These are phyloP conservation scores for Leptinotarsa haldemani DNA, from an alignment of 2,888 invertebrate genomes.

Conservation along the genomic window DNA sequence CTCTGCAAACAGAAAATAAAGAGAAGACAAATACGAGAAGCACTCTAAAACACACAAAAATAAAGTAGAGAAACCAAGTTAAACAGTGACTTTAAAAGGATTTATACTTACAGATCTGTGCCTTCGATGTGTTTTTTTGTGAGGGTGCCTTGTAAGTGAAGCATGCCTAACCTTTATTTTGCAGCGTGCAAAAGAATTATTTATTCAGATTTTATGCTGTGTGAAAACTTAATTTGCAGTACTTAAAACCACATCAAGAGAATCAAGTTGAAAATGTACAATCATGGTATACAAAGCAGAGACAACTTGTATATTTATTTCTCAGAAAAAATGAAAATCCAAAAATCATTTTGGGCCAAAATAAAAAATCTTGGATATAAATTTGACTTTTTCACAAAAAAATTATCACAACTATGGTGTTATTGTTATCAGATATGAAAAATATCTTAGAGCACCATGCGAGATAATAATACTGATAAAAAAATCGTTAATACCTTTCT, in stretches of 20 bases:
- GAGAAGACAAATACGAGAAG: background rate
- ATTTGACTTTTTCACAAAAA: background rate
- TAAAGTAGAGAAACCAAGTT: constrained; percentile 13
- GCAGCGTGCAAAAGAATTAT: constrained; percentile 45
- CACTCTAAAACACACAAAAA: constrained; percentile 5
- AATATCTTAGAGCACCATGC: background rate
- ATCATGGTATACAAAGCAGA: background rate
- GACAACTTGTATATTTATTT: background rate
- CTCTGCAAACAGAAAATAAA: constrained; percentile 15
- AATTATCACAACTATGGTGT: constrained; percentile 2
- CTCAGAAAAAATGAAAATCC: background rate
- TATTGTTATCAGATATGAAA: background rate
- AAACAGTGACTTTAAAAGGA: background rate
- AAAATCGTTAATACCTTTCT: background rate
- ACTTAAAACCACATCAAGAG: no score
- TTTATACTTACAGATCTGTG: constrained; percentile 75
- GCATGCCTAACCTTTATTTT: constrained; percentile 75
- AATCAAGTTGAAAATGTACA: background rate
- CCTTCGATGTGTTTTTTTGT: constrained; percentile 75
- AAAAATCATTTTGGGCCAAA: no score
- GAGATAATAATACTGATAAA: no score
- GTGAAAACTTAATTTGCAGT: background rate
- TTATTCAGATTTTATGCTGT: constrained; percentile 24
- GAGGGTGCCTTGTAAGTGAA: constrained; percentile 76
- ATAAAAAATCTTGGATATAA: no score